phyloP scores from a whole-genome alignment of 1,140 invertebrate genomes.

The Dreissena polymorpha region DNA sequence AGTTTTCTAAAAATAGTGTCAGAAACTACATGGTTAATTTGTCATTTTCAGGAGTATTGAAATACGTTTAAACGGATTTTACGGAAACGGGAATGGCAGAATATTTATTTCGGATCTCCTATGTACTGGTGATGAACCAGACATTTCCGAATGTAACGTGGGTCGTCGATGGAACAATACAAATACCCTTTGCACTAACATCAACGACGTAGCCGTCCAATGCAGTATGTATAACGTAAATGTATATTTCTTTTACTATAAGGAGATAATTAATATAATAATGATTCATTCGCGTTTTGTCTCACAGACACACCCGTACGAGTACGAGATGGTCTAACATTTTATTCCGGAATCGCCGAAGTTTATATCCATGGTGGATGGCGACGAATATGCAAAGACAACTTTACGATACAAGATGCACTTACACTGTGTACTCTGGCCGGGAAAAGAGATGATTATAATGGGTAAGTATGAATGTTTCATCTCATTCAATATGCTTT shows the following conservation, averaged over 20 bases:
- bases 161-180: neutral
- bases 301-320: neutral
- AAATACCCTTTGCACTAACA: neutral
- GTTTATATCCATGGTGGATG: neutral
- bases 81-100: neutral
- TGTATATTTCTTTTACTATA: neutral
- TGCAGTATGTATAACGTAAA: constrained; percentile 4
- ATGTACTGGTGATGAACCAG: neutral
- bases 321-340: neutral
- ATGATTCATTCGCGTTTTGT: neutral
- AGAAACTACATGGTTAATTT: neutral
- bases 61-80: neutral
- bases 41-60: neutral
- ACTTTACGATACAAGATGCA: neutral
- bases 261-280: neutral
- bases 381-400: neutral
- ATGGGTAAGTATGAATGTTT: neutral
- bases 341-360: neutral
- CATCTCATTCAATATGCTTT: too few species aligned
- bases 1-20: too few species aligned
- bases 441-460: neutral
- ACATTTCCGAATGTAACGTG: neutral
- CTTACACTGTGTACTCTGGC: neutral
- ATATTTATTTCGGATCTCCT: neutral
- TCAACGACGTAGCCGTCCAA: neutral